Conservation (phyloP, 92 coral and sea anemone species). For the Parazoanthus atlanticus region DNA sequence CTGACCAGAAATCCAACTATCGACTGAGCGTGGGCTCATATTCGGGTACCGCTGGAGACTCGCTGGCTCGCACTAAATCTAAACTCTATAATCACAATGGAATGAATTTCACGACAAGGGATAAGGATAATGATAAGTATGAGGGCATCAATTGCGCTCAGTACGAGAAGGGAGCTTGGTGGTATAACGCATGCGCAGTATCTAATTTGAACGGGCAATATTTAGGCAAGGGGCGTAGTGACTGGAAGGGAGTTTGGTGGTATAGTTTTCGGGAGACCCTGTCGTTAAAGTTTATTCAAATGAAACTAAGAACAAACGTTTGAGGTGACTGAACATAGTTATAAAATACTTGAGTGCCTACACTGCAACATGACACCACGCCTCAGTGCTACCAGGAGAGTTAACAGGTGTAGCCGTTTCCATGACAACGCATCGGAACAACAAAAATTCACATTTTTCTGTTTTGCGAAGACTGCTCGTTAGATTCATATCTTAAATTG, state of each 20-base stretch:
- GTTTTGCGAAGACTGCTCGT: no score
- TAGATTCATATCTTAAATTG: no score
- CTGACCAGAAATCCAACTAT: constrained; percentile 11
- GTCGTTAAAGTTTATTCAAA: constrained; percentile 46
- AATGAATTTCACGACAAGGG: constrained; percentile 34
- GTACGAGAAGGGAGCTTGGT: constrained; percentile 45
- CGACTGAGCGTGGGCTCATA: constrained; percentile 28
- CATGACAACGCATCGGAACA: no score
- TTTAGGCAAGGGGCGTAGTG: not conserved
- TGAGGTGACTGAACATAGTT: not conserved
- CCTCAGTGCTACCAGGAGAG: no score
- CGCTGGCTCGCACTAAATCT: constrained; percentile 22
- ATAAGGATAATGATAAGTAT: constrained; percentile 20
- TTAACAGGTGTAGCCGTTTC: no score
- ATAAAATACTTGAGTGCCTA: no score
- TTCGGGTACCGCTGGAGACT: constrained; percentile 42
- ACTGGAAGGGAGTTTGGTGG: constrained; percentile 43
- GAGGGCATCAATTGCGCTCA: constrained; percentile 21
- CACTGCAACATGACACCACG: no score
- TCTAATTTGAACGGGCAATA: constrained; percentile 46
- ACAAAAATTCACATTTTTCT: no score
- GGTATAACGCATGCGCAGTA: constrained; percentile 42
- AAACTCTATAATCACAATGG: constrained; percentile 33
- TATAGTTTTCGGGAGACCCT: constrained; percentile 13
- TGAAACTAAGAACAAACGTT: constrained; percentile 38